phyloP scores from a whole-genome alignment of 1,140 invertebrate species.

The Drosophila guanche region DNA sequence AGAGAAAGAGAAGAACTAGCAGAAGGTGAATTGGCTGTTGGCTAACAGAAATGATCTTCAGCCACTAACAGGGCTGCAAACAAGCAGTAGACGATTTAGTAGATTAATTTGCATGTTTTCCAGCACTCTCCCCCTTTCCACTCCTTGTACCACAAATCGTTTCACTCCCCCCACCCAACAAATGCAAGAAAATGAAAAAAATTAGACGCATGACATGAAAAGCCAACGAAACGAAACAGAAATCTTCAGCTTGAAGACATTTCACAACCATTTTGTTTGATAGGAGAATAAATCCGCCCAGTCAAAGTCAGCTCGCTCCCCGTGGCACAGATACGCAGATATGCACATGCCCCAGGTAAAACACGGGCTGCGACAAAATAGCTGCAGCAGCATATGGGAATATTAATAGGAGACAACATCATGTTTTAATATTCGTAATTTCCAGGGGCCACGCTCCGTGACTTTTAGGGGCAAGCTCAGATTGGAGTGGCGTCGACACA shows the following conservation, averaged over 20 bases:
- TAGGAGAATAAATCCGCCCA: conserved; percentile 14
- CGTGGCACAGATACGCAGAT: conserved; percentile 42
- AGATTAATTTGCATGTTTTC: too few species aligned
- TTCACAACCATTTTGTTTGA: conserved; percentile 23
- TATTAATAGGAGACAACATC: conserved; percentile 6
- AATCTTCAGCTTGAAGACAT: conserved; percentile 59
- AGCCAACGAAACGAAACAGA: conserved; percentile 54
- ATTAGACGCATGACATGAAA: conserved; percentile 43
- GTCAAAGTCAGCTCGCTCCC: conserved; percentile 14
- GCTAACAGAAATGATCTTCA: too few species aligned
- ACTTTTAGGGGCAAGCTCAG: conserved; percentile 37
- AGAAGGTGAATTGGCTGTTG: too few species aligned
- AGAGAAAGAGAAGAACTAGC: too few species aligned
- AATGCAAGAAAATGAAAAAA: conserved; percentile 9
- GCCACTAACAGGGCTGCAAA: too few species aligned
- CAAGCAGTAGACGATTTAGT: too few species aligned
- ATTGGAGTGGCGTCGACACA: conserved; percentile 28
- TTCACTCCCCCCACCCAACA: neutral
- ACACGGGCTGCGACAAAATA: conserved; percentile 9
- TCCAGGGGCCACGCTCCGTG: conserved; percentile 44
- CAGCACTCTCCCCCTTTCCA: neutral
- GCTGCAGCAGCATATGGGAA: conserved; percentile 9
- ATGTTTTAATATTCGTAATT: conserved; percentile 48
- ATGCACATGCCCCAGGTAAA: conserved; percentile 2
- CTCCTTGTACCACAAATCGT: too few species aligned